Evolutionary conservation across 1,140 invertebrate species (phyloP), one percentile per base, ranked within the genome.

Genomic region (Drosophila melanica): DNA sequence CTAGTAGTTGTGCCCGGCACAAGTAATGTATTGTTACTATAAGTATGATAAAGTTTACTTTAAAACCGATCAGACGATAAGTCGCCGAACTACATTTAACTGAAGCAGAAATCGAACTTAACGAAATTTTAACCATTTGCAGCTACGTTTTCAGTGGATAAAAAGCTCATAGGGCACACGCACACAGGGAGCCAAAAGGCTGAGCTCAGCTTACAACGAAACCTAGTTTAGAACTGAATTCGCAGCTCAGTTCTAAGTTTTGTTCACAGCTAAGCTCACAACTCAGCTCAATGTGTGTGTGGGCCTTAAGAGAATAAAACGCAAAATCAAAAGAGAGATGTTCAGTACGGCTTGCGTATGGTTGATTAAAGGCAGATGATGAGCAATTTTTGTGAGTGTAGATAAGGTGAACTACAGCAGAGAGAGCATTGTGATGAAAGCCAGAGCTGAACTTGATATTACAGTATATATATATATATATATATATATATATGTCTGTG

Each of bases 1-100:
- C 92, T 93, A 72, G 92, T 93, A 35, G 91, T 90, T 62, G 92
- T 92, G 66, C 90, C 91, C 30, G 93, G 93, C 76, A 94, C 93
- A 57, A 92, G 92, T 44, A 93, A 84, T 47, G 93, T 93, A 81
- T 93, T 93, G 82, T 93, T 93, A 89, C 92, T 93, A 86, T 87
- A 92, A 92, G 76, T 82, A 91, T 80, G 79, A 58, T 71, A 93
- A 82, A 91, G 74, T 79, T 92, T 85, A 86, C 81, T 85, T 72
- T 75, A 79, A 66, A 35, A 79, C 63, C 80, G 69, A 78, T 63
- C 58, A 50, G 69, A 68, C 73, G 57, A 70, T 66, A 53, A 70
- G 42, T 55, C 48, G 14, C 57, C 12, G 58, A 44, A 75, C 63
- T 71, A 48, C 57, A 65, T 68, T 63, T 62, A 64, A 57, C 51